These are phyloP conservation scores for Parnassius mnemosyne DNA, from an alignment of 2,888 invertebrate species.

Conservation along the genomic window DNA sequence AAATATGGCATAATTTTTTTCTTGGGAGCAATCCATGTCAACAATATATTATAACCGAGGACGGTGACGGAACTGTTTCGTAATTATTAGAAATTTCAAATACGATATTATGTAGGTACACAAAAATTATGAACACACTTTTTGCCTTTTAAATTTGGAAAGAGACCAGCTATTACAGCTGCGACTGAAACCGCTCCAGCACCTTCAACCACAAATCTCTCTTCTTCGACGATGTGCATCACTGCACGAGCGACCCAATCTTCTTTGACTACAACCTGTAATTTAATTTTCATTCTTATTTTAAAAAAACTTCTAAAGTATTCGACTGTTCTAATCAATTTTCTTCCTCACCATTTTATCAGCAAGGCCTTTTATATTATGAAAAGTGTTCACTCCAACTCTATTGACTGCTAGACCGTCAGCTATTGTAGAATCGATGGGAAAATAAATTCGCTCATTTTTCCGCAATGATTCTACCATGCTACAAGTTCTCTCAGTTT, in stretches of 20 bases:
- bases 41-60: too few species aligned
- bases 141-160: conserved; percentile 91
- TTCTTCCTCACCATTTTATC: conserved; percentile 64
- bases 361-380: conserved; percentile 58
- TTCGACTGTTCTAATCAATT: background rate
- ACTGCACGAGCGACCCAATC: conserved; percentile 92
- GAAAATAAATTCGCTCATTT: conserved; percentile 85
- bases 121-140: conserved; percentile 70
- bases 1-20: too few species aligned
- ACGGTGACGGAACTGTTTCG: too few species aligned
- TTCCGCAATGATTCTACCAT: conserved; percentile 77
- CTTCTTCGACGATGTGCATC: conserved; percentile 87
- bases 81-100: background rate
- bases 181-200: conserved; percentile 91
- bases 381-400: conserved; percentile 67
- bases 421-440: conserved; percentile 86
- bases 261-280: conserved; percentile 87
- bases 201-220: conserved; percentile 94
- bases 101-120: background rate
- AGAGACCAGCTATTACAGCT: conserved; percentile 87
- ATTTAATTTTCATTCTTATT: conserved; percentile 2
- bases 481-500: conserved; percentile 62
- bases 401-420: conserved; percentile 84
- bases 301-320: background rate
- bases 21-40: too few species aligned